These are phyloP conservation scores for Sternotherus odoratus DNA, from an alignment of 2,797 vertebrate genomes.

Conservation along the genomic window DNA sequence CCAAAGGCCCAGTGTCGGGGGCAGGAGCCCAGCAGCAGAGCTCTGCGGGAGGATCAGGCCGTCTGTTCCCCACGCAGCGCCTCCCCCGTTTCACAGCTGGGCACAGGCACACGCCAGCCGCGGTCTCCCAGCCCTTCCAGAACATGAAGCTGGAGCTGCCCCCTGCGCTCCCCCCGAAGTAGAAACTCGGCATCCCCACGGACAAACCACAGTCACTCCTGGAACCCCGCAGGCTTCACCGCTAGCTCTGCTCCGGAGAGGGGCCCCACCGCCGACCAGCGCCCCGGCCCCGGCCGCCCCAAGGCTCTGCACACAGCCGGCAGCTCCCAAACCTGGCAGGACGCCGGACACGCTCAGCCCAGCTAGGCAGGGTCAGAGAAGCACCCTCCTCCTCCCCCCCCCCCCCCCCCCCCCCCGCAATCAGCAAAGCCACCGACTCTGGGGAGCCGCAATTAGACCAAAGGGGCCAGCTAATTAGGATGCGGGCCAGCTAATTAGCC, in stretches of 20 bases:
- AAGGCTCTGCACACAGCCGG: background rate
- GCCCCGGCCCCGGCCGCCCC: background rate
- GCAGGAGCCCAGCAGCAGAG: no score
- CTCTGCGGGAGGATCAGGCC: no score
- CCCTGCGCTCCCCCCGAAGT: rapidly evolving
- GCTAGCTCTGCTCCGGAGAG: background rate
- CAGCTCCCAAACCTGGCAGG: background rate
- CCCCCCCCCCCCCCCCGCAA: no score
- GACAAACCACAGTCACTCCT: background rate
- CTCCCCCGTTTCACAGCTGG: background rate
- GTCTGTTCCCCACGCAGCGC: rapidly evolving
- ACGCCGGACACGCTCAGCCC: background rate
- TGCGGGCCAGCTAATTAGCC: background rate
- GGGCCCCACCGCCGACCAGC: background rate
- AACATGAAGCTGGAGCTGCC: background rate
- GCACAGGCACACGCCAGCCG: background rate
- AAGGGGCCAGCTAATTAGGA: background rate
- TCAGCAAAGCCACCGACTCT: background rate
- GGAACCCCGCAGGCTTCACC: no score
- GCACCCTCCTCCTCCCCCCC: no score
- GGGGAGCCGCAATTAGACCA: background rate
- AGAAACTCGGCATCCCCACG: no score
- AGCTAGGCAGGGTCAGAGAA: background rate
- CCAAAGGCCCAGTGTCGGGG: background rate
- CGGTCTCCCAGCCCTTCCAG: background rate